Conservation (phyloP, 2,113 vertebrate genomes). For the Heterotilapia buettikoferi region DNA sequence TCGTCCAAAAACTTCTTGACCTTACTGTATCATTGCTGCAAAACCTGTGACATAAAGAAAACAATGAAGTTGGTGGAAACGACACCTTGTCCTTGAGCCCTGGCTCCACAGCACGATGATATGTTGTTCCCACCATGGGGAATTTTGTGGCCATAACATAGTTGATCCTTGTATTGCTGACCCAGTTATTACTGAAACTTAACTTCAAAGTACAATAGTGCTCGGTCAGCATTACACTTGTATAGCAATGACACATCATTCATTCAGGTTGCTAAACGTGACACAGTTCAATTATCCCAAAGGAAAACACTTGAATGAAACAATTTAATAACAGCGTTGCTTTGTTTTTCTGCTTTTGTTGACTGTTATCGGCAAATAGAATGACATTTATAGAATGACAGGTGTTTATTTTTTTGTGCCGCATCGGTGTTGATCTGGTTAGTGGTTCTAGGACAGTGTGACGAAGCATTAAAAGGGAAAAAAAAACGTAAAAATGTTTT, state of each 20-base stretch:
- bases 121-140: not conserved
- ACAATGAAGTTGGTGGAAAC: not conserved
- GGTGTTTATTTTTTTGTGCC: not conserved
- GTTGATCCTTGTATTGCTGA: not conserved
- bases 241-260: not conserved
- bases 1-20: not conserved
- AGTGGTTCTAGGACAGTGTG: not conserved
- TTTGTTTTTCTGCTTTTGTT: not conserved
- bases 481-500: fast-evolving
- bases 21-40: not conserved
- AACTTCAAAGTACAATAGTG: not conserved
- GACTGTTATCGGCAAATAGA: not conserved
- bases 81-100: not conserved
- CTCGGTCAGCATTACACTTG: not conserved
- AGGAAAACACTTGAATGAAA: not conserved
- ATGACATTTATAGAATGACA: not conserved
- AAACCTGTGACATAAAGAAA: not conserved
- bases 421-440: not conserved
- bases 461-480: not conserved
- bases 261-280: not conserved
- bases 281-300: not conserved
- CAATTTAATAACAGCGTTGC: not conserved
- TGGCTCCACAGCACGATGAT: not conserved
- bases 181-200: not conserved
- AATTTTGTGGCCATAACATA: not conserved